Conservation (phyloP, 2,888 invertebrate genomes). For the Trichogramma evanescens region DNA sequence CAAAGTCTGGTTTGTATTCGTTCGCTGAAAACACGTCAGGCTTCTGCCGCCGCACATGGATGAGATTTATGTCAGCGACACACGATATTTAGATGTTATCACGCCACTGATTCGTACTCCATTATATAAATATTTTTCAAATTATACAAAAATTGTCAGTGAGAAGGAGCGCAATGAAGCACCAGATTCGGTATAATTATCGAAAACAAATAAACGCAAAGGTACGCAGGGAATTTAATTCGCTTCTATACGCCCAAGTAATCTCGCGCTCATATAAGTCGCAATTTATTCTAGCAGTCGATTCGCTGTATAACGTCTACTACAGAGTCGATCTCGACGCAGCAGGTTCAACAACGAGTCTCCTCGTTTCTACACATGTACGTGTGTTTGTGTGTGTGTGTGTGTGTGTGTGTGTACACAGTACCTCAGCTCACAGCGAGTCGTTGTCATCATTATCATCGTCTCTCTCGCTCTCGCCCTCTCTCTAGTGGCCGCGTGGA, state of each 20-base stretch:
- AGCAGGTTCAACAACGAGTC: conserved; percentile 23
- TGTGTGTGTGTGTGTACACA: not conserved
- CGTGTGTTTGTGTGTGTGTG: not conserved
- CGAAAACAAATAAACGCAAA: too few species aligned
- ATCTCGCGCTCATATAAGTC: not conserved
- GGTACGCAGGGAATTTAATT: conserved; percentile 5
- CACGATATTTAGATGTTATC: too few species aligned
- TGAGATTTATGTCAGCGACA: too few species aligned
- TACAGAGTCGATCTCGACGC: conserved; percentile 15
- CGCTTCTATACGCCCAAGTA: not conserved
- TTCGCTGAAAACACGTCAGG: too few species aligned
- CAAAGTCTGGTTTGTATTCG: too few species aligned
- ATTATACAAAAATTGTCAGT: not conserved
- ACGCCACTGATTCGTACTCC: too few species aligned
- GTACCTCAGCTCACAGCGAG: conserved; percentile 16
- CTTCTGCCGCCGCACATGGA: too few species aligned
- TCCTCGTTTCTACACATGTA: not conserved
- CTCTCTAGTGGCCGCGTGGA: not conserved
- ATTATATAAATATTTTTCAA: not conserved
- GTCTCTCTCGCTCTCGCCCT: conserved; percentile 22
- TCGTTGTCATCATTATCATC: conserved; percentile 17
- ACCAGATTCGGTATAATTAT: not conserved
- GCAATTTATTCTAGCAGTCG: conserved; percentile 6
- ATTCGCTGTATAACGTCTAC: not conserved
- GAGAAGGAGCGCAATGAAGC: not conserved